Conservation (phyloP, 2,113 vertebrate genomes). For the rat (Rattus norvegicus) region GRCr8 NC_086036.1:25229501-25230000, state of each 20-base stretch:
- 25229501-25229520: neutral
- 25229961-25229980: neutral
- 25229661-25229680: neutral
- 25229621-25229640: constrained; percentile 28
- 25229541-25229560: neutral
- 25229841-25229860: neutral
- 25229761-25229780: neutral
- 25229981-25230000: constrained; percentile 18
- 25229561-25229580: neutral
- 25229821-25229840: neutral
- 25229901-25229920: neutral
- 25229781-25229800: neutral
- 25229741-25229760: neutral
- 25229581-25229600: neutral
- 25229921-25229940: constrained; percentile 18
- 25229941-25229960: constrained; percentile 33
- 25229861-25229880: neutral
- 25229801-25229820: neutral
- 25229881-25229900: neutral
- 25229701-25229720: neutral
- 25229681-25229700: neutral
- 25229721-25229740: neutral
- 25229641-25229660: neutral
- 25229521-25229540: neutral
- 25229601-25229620: neutral